Conservation (phyloP, 1,140 invertebrate species). For the Trissolcus basalis region DNA sequence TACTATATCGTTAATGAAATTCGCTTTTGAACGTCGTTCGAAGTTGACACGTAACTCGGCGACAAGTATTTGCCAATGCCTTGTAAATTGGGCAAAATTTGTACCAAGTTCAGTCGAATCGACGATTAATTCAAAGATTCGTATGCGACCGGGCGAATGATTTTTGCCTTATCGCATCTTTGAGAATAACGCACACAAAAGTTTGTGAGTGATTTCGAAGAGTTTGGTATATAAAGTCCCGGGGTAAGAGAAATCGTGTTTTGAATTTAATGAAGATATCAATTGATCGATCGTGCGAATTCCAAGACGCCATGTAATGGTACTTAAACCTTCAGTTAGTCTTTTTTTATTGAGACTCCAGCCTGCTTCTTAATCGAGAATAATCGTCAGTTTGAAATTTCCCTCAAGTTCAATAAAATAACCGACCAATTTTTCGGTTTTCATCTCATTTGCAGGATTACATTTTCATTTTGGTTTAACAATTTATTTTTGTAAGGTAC, state of each 20-base stretch:
- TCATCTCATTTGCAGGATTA: no score
- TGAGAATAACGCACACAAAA: constrained; percentile 33
- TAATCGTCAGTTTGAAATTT: no score
- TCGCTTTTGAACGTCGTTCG: no score
- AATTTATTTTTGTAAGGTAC: no score
- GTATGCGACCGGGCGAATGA: constrained; percentile 23
- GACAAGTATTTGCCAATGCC: no score
- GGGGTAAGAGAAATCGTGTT: constrained; percentile 43
- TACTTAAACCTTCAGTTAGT: constrained; percentile 41
- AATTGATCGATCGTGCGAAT: constrained; percentile 43
- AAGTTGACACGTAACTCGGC: no score
- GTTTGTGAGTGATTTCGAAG: constrained; percentile 37
- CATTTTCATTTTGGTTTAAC: no score
- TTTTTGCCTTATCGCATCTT: constrained; percentile 21
- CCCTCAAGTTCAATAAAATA: no score
- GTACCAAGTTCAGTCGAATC: neutral
- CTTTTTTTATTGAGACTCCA: neutral
- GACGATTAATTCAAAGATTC: constrained; percentile 25
- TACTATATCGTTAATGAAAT: no score
- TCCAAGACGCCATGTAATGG: constrained; percentile 33
- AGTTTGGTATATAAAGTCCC: constrained; percentile 21
- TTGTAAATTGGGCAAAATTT: constrained; percentile 21
- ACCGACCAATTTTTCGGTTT: no score
- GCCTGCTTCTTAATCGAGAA: no score
- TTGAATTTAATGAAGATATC: constrained; percentile 53